A percentile compares a stretch with the other conserved stretches of the same genome.
These are phyloP conservation scores for Brotula barbata DNA, from an alignment of 2,797 vertebrate species.

Conservation along the genomic window DNA sequence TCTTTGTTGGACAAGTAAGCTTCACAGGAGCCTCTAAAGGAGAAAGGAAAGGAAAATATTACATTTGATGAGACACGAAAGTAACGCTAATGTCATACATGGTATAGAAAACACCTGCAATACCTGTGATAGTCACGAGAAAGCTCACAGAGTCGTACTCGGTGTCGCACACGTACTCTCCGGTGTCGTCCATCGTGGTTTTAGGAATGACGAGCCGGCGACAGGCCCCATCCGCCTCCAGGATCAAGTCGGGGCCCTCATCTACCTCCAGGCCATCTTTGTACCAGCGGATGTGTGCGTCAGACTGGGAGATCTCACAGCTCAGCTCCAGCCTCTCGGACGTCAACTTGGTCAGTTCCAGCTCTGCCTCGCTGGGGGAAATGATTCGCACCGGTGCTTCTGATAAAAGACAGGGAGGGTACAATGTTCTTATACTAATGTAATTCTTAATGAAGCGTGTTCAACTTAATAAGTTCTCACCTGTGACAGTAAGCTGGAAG, in stretches of 20 bases:
- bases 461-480: slow-evolving; percentile 59
- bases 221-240: slow-evolving; percentile 79
- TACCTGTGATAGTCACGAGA: slow-evolving; percentile 87
- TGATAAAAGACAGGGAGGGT: slow-evolving; percentile 49
- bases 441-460: not conserved
- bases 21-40: slow-evolving; percentile 83
- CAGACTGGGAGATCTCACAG: slow-evolving; percentile 83
- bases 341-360: slow-evolving; percentile 78
- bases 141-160: slow-evolving; percentile 87
- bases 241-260: slow-evolving; percentile 74
- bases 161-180: slow-evolving; percentile 92
- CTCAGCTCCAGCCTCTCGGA: slow-evolving; percentile 82
- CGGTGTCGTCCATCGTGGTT: slow-evolving; percentile 80
- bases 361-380: slow-evolving; percentile 78
- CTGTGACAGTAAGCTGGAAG: slow-evolving; percentile 86
- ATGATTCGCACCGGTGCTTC: slow-evolving; percentile 84
- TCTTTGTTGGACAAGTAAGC: slow-evolving; percentile 73
- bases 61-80: not conserved
- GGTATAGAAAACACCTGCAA: not conserved
- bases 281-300: slow-evolving; percentile 83
- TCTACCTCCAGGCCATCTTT: slow-evolving; percentile 89
- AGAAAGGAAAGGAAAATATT: not conserved
- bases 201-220: slow-evolving; percentile 80
- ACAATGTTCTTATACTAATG: not conserved
- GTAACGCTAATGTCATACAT: not conserved